Base-by-base conservation (phyloP, 2,113 vertebrate species). In the Centropristis striata region DNA sequence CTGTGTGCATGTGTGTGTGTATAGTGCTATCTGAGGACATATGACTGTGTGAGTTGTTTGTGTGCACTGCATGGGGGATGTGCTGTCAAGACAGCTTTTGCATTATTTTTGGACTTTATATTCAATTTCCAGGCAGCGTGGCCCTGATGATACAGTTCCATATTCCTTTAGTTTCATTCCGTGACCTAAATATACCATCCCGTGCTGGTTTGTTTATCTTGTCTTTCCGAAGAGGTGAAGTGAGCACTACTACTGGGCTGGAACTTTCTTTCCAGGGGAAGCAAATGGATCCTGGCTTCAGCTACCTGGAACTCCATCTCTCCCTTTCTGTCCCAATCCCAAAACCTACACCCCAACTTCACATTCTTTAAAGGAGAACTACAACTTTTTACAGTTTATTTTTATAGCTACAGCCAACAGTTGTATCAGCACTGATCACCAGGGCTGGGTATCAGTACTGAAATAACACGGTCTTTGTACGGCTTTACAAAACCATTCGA, bases 61-160 rank as follows among this genome's bases (percentile, higher is more conserved):
- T 70, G 51, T 8, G 2, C 21, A 18, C 39, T 25, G 15, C n/a
- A n/a, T n/a, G n/a, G 41, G 44, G 9, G 54, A 61, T 46, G 42
- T 46, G 18, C 28, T 36, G 80, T 60, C 55, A 39, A 46, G 37
- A n/a, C 27, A 53, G 57, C 37, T 70, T 69, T n/a, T 23, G 14
- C 14, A 47, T 67, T 60, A 54, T 75, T 50, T 65, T 57, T 76
- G 20, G 27, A 51, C 9, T 64, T 14, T 28, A 12, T 15, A 47
- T 28, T 42, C 14, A 18, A 14, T 42, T 69, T 42, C 44, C 6
- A 41, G n/a, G n/a, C n/a, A n/a, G 5, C 25, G 10, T 5, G 20
- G 32, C 32, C 64, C 21, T 36, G 11, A 27, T 42, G 63, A 55
- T 51, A 15, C 23, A 11, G 11, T 20, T 53, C 9, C 4, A 36